These are phyloP conservation scores for Tetanocera ferruginea DNA, from an alignment of 2,888 invertebrate genomes.

Conservation along the genomic window DNA sequence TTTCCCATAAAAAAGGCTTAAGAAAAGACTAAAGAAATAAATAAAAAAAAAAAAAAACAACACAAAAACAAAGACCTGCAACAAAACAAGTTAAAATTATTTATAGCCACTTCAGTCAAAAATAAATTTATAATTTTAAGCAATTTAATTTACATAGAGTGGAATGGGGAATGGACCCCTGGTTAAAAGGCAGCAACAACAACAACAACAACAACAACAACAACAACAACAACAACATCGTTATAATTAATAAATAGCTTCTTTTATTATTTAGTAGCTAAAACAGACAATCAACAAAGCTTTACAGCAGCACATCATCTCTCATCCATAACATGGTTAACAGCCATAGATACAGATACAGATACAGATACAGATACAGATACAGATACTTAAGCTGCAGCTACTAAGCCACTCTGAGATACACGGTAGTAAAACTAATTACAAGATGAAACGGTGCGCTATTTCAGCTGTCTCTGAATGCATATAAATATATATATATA, in stretches of 20 bases:
- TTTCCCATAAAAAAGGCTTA: background rate
- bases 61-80: background rate
- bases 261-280: slow-evolving; percentile 14
- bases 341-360: slow-evolving; percentile 36
- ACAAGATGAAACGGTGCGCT: slow-evolving; percentile 54
- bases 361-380: slow-evolving; percentile 37
- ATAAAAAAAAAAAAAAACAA: too few relatives aligned
- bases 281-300: slow-evolving; percentile 14
- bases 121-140: slow-evolving; percentile 65
- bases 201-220: background rate
- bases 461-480: background rate
- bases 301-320: background rate
- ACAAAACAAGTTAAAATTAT: slow-evolving; percentile 55
- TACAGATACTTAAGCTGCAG: slow-evolving; percentile 30
- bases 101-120: slow-evolving; percentile 66
- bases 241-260: background rate
- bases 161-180: background rate
- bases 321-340: slow-evolving; percentile 37
- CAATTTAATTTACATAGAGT: slow-evolving; percentile 60
- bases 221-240: background rate
- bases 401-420: slow-evolving; percentile 16
- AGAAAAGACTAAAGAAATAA: background rate
- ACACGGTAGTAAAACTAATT: slow-evolving; percentile 61
- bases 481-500: background rate
- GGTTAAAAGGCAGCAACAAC: background rate